Percentiles rank a stretch among this genome's conserved stretches.
phyloP scores from a whole-genome alignment of 2,888 invertebrate genomes.

The Pheosia tremula region DNA sequence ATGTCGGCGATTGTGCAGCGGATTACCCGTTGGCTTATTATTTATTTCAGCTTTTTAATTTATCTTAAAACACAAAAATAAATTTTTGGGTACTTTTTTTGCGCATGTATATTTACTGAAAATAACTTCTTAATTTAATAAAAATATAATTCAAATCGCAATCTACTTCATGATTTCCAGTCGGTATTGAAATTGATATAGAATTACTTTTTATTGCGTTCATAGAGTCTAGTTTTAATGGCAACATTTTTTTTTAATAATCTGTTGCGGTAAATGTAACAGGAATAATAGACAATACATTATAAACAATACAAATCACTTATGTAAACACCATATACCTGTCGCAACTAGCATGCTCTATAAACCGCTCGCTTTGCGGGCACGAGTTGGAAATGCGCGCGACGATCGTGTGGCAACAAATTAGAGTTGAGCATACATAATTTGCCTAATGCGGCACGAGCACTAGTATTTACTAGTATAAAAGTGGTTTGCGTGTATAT shows the following conservation, averaged over 20 bases:
- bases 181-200: too few species aligned
- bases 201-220: too few species aligned
- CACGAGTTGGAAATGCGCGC: neutral
- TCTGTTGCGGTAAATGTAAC: neutral
- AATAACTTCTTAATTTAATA: too few species aligned
- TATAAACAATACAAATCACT: neutral
- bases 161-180: too few species aligned
- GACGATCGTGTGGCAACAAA: conserved; percentile 26
- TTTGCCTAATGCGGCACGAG: conserved; percentile 32
- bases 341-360: neutral
- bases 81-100: too few species aligned
- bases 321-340: neutral
- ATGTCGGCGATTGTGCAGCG: neutral
- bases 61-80: too few species aligned
- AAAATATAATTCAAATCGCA: too few species aligned
- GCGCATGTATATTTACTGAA: too few species aligned
- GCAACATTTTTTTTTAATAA: too few species aligned
- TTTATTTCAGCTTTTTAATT: too few species aligned
- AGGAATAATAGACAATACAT: neutral
- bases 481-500: neutral
- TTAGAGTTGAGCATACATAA: conserved; percentile 41
- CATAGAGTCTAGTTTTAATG: too few species aligned
- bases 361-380: neutral
- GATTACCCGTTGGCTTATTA: neutral
- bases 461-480: conserved; percentile 1